Conservation (phyloP, 2,797 vertebrate genomes). For the Rhinichthys osculus region DNA sequence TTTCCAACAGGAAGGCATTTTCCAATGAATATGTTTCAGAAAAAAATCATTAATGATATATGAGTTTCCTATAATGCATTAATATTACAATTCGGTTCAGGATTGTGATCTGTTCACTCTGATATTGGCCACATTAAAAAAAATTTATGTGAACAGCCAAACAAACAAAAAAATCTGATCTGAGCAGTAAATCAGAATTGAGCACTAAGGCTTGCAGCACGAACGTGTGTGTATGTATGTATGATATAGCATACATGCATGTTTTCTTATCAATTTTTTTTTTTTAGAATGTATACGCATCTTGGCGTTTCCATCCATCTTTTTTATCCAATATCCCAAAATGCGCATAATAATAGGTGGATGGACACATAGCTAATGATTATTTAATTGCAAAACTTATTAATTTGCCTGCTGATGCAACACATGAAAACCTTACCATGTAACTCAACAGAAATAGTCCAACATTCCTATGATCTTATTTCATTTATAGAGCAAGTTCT, state of each 20-base stretch:
- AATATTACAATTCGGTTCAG: no score
- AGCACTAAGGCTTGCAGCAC: no score
- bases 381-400: not conserved
- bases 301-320: not conserved
- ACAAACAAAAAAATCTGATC: no score
- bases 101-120: not conserved
- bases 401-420: not conserved
- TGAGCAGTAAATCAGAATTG: no score
- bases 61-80: no score
- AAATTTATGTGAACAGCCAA: no score
- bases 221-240: no score
- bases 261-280: not conserved
- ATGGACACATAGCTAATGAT: not conserved
- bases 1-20: not conserved
- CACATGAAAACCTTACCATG: not conserved
- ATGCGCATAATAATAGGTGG: not conserved
- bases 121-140: not conserved
- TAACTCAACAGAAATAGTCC: not conserved
- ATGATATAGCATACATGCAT: not conserved
- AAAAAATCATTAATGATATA: no score
- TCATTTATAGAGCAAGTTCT: conserved; percentile 37
- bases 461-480: not conserved
- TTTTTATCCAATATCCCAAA: not conserved
- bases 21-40: no score
- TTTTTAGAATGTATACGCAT: not conserved